Evolutionary conservation across 2,797 vertebrate genomes (phyloP), one percentile per base, ranked within the genome.

Genomic region (Acanthopagrus latus): DNA sequence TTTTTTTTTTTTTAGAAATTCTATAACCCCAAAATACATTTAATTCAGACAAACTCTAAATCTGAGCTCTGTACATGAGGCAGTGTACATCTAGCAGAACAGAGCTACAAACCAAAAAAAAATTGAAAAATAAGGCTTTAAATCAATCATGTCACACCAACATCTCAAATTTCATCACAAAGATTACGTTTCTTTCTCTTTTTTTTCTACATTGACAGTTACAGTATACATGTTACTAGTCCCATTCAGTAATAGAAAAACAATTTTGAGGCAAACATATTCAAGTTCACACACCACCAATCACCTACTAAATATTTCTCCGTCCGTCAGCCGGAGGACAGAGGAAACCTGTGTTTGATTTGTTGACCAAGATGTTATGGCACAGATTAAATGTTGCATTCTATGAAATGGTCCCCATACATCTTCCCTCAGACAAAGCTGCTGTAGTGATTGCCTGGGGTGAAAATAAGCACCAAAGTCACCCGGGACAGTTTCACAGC

Each of bases 381-480:
- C 85, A 88, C 41, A 82, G 74, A 90, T 83, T 82, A 78, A 81
- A 82, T 75, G 81, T 60, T 62, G 64, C 29, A 69, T 81, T 82
- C 56, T 81, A 79, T 65, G 71, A 83, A 87, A 88, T 77, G 62
- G 52, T 55, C 44, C 54, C 56, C 55, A 62, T 76, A 76, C 50
- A 74, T 82, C 73, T 78, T 57, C n/a, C 55, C 29, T 64, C 60
- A 57, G 76, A 81, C 65, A 48, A 57, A 75, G 80, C 80, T 85
- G 68, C 64, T 11, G 57, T 1, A 59, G 52, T 60, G 58, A 80
- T 54, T 76, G 76, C 83, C 73, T 67, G 57, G 44, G 67, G 54
- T 48, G 56, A 67, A 57, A 69, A 71, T 62, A 66, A 69, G 69
- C 62, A 64, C 58, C 55, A 73, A 77, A 75, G 59, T 82, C 64